Evolutionary conservation across 2,113 vertebrate genomes (phyloP).

Genomic region (Hiodon alosoides): DNA sequence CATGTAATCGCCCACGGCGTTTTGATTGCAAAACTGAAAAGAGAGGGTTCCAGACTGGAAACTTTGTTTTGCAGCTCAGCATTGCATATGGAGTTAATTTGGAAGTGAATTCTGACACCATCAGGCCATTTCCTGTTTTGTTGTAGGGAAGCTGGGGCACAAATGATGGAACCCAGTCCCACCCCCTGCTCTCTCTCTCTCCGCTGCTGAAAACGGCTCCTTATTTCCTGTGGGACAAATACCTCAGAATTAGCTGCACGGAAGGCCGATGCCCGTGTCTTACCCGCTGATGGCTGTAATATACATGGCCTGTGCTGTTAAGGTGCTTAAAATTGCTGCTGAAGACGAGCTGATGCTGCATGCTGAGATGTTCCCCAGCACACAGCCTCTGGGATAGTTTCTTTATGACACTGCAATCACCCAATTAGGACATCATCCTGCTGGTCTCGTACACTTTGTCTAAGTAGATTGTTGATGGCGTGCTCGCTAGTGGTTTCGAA

Average conservation of each 20-base stretch:
- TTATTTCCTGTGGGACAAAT: conserved; percentile 30
- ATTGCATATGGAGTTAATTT: conserved; percentile 30
- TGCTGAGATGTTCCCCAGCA: no score
- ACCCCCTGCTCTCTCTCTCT: neutral
- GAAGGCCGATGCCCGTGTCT: neutral
- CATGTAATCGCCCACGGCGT: neutral
- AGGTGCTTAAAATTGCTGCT: no score
- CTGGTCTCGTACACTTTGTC: no score
- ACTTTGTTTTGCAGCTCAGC: neutral
- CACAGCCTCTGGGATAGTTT: no score
- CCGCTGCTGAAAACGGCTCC: conserved; percentile 25
- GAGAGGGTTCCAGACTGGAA: neutral
- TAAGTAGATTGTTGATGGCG: no score
- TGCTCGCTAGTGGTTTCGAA: no score
- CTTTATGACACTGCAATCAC: no score
- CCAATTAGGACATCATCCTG: no score
- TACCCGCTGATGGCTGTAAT: neutral
- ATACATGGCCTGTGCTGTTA: no score
- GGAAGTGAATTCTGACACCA: conserved; percentile 32
- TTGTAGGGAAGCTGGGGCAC: conserved; percentile 23
- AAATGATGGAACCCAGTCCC: conserved; percentile 26
- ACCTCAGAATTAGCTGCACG: neutral
- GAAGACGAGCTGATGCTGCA: no score
- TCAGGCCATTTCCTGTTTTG: conserved; percentile 47
- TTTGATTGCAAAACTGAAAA: neutral